Base-by-base conservation (phyloP, 1,140 invertebrate genomes). In the Helicoverpa armigera region DNA sequence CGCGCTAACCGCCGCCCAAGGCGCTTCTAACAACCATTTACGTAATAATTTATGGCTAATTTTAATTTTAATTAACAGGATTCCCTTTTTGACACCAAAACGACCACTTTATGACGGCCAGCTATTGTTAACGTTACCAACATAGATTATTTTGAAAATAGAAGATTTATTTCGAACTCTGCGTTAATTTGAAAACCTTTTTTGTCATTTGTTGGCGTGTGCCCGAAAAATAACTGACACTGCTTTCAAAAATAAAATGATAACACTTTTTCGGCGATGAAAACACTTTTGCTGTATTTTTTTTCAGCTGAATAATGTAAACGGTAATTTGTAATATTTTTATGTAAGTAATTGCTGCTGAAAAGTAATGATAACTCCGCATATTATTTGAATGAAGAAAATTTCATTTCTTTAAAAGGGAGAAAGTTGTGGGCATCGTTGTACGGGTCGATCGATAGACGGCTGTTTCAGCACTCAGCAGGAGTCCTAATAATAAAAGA, bases 11-110 rank as follows among this genome's bases (percentile, higher is more conserved):
- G 31, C 63, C 69, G 79, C 75, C 63, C 13, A 51, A 80, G 81
- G 81, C 83, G 43, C 76, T 75, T 35, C 48, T 69, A 67, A 74
- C 54, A 84, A 76, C 80, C 86, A 76, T 85, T 87, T 83, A 86
- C 80, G 82, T 77, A 81, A 83, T 87, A 89, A 87, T 89, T 91
- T 87, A 91, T 86, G 85, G 84, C 79, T 83, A 84, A 86, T 88
- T 89, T 89, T 88, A 88, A 89, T 89, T 88, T 89, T 86, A 89
- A 89, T 88, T 88, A 89, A 89, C 87, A 82, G 80, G 72, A 83
- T 80, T 79, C 81, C 60, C 31, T n/a, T 67, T 43, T 58, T 74
- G 31, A 74, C 35, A 74, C 53, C 72, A 48, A 74, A 74, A 74
- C 35, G 65, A 50, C 43, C 72, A 74, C n/a, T 74, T 48, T 48